These are phyloP conservation scores for Gephyroberyx darwinii DNA, from an alignment of 2,797 vertebrate species.

Conservation along the genomic window DNA sequence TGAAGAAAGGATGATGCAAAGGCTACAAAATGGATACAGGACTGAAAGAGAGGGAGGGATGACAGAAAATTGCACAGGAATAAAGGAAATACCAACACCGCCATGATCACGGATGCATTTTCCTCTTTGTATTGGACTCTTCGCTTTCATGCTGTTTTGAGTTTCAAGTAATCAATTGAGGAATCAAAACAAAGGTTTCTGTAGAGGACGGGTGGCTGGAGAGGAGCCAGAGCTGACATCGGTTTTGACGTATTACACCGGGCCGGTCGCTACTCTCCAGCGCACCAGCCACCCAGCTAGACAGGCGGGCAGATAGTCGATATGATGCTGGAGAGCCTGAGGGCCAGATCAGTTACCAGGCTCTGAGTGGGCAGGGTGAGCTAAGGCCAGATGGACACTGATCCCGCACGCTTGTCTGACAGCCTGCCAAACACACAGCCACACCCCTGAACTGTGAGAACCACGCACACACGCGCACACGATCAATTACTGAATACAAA, in stretches of 20 bases:
- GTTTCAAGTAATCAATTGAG: not conserved
- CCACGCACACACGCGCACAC: constrained; percentile 7
- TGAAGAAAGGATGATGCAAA: no score
- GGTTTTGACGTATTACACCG: constrained; percentile 17
- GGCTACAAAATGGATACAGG: not conserved
- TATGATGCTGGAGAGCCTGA: constrained; percentile 49
- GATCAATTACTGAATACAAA: constrained; percentile 17
- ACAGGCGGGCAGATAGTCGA: constrained; percentile 52
- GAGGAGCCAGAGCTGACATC: constrained; percentile 8
- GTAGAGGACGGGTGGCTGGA: not conserved
- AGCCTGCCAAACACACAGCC: constrained; percentile 25
- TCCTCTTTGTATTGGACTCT: not conserved
- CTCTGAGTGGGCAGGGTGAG: constrained; percentile 52
- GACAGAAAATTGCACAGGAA: not conserved
- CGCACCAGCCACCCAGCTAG: constrained; percentile 29
- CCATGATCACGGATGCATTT: not conserved
- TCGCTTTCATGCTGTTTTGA: not conserved
- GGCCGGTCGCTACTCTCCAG: constrained; percentile 12
- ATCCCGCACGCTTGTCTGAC: constrained; percentile 39
- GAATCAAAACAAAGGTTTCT: not conserved
- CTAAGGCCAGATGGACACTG: constrained; percentile 57
- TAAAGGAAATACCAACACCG: not conserved
- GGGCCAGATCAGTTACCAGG: constrained; percentile 63
- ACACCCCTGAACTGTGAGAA: constrained; percentile 22
- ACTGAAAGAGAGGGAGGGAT: not conserved